Percentiles rank a stretch among this genome's conserved stretches.
Conservation (phyloP, 2,888 invertebrate genomes). For the Oxystoma pomonae region DNA sequence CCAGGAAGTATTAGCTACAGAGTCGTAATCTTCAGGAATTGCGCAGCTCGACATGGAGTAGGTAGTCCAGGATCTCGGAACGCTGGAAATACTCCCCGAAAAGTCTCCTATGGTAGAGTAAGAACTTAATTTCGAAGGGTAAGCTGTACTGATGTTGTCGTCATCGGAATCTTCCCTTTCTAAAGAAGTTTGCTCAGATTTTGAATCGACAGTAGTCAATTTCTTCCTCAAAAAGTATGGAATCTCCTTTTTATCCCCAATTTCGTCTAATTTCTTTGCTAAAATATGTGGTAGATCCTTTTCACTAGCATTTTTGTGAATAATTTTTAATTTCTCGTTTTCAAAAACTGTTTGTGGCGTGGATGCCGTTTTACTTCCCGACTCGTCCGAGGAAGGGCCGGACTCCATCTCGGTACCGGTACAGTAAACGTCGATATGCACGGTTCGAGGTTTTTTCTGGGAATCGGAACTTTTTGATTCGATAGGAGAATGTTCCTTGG, state of each 20-base stretch:
- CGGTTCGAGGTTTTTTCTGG: conserved; percentile 57
- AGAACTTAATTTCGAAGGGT: conserved; percentile 59
- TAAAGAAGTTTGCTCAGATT: conserved; percentile 20
- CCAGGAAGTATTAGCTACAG: conserved; percentile 55
- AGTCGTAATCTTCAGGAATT: conserved; percentile 49
- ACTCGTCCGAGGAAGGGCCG: conserved; percentile 32
- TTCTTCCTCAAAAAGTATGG: background rate
- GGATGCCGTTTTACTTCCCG: conserved; percentile 46
- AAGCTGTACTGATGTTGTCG: conserved; percentile 56
- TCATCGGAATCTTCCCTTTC: conserved; percentile 36
- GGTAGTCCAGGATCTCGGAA: conserved; percentile 48
- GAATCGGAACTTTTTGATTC: conserved; percentile 39
- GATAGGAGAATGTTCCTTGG: conserved; percentile 25
- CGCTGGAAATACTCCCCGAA: conserved; percentile 53
- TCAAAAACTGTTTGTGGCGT: conserved; percentile 64
- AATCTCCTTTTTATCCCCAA: background rate
- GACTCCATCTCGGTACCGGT: conserved; percentile 57
- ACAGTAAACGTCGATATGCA: conserved; percentile 73
- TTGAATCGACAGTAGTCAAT: background rate
- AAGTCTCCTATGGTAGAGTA: conserved; percentile 56
- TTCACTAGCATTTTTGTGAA: conserved; percentile 52
- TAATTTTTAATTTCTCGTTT: conserved; percentile 56
- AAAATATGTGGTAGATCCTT: conserved; percentile 47
- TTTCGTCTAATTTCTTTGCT: conserved; percentile 17
- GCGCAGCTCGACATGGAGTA: conserved; percentile 51